These are phyloP conservation scores for Malaclemys terrapin DNA, from an alignment of 2,113 vertebrate genomes.

Conservation along the genomic window DNA sequence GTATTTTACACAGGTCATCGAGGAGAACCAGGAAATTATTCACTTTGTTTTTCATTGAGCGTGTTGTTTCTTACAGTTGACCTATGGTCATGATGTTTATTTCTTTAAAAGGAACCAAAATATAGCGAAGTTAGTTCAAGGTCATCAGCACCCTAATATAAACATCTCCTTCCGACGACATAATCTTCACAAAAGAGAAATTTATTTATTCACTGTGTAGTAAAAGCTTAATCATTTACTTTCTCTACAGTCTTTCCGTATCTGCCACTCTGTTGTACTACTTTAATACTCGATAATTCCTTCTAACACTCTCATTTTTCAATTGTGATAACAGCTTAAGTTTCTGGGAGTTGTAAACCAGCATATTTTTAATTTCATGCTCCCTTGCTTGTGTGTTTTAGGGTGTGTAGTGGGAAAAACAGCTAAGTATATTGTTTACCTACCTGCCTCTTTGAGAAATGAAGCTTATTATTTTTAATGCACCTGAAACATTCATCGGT, in stretches of 20 bases:
- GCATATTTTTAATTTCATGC: background rate
- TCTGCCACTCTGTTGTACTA: background rate
- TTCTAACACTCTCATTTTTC: background rate
- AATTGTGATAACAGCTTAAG: background rate
- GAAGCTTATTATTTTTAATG: background rate
- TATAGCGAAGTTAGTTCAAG: background rate
- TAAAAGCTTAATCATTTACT: constrained; percentile 42
- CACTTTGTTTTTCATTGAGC: background rate
- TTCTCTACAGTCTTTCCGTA: background rate
- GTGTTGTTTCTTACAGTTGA: background rate
- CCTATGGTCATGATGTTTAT: background rate
- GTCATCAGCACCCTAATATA: background rate
- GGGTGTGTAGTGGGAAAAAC: too few relatives aligned
- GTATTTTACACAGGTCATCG: background rate
- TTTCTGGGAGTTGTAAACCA: background rate
- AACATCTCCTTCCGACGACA: background rate
- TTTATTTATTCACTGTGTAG: background rate
- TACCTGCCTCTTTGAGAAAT: background rate
- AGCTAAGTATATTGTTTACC: background rate
- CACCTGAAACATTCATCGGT: background rate
- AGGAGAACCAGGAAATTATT: background rate
- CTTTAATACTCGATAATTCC: background rate
- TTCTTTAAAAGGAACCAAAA: background rate
- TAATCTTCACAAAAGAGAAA: background rate
- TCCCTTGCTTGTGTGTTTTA: background rate